A percentile compares a stretch with the other conserved stretches of the same genome.
phyloP scores from a whole-genome alignment of 2,797 vertebrate genomes.

The Pseudochirops corinnae region DNA sequence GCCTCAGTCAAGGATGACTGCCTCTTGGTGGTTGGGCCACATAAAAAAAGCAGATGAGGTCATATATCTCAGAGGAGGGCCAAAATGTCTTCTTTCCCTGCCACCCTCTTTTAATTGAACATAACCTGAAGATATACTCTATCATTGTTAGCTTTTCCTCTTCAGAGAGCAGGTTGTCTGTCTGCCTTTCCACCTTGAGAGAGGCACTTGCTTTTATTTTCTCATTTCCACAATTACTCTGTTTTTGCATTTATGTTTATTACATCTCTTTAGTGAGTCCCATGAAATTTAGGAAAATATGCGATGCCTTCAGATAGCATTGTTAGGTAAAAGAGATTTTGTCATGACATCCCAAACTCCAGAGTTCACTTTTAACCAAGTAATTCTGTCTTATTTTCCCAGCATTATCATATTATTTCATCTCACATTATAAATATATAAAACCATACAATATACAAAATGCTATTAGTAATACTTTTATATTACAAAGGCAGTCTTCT shows the following conservation, averaged over 20 bases:
- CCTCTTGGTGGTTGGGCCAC: background rate
- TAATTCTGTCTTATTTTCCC: background rate
- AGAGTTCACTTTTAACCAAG: slow-evolving; percentile 15
- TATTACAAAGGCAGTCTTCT: background rate
- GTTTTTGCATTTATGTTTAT: slow-evolving; percentile 6
- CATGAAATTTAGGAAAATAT: slow-evolving; percentile 12
- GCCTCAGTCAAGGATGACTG: slow-evolving; percentile 24
- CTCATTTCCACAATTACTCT: background rate
- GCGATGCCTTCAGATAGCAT: slow-evolving; percentile 1
- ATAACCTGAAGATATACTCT: background rate
- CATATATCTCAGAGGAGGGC: slow-evolving; percentile 4
- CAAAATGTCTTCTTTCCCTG: background rate
- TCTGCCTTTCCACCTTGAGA: background rate
- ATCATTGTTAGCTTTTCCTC: background rate
- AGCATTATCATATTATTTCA: slow-evolving; percentile 11
- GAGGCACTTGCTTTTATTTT: background rate
- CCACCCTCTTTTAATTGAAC: background rate
- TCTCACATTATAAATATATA: background rate
- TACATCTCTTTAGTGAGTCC: slow-evolving; percentile 20
- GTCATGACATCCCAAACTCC: slow-evolving; percentile 21
- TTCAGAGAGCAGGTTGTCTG: background rate
- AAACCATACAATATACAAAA: slow-evolving; percentile 7
- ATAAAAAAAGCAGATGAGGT: slow-evolving; percentile 37
- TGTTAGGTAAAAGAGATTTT: background rate
- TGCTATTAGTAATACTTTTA: background rate